A percentile compares a stretch with the other conserved stretches of the same genome.
phyloP scores from a whole-genome alignment of 1,140 invertebrate genomes.

The Drosophila kikkawai region DNA sequence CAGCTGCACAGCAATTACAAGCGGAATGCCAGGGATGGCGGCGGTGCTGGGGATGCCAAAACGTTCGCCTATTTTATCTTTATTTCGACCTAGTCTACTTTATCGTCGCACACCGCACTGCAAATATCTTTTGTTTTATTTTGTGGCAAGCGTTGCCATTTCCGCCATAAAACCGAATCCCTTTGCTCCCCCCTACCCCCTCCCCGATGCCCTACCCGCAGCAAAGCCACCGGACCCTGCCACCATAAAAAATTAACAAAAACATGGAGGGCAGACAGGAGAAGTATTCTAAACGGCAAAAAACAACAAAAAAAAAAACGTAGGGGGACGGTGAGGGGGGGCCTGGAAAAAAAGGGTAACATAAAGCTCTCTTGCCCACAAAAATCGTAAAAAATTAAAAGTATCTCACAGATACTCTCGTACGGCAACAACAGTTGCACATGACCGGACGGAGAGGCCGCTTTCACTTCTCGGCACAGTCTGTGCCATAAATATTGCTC shows the following conservation, averaged over 20 bases:
- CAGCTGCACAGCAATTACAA: constrained; percentile 71
- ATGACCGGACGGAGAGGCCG: constrained; percentile 41
- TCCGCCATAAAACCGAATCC: constrained; percentile 74
- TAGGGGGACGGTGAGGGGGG: neutral
- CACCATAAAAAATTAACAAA: constrained; percentile 81
- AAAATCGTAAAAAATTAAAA: constrained; percentile 81
- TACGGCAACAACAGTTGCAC: constrained; percentile 58
- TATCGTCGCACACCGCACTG: constrained; percentile 63
- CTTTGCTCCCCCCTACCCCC: constrained; percentile 14
- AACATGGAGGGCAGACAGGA: constrained; percentile 53
- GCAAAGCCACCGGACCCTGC: constrained; percentile 45
- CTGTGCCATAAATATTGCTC: constrained; percentile 80
- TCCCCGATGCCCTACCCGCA: neutral
- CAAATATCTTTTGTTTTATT: constrained; percentile 77
- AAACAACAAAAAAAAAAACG: neutral
- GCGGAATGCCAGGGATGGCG: constrained; percentile 5
- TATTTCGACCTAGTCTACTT: constrained; percentile 81
- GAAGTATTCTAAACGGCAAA: constrained; percentile 69
- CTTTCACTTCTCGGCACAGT: constrained; percentile 70
- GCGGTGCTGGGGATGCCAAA: constrained; percentile 33
- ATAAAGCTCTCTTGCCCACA: constrained; percentile 64
- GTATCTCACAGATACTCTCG: constrained; percentile 72
- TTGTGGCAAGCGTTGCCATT: constrained; percentile 79
- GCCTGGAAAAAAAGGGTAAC: constrained; percentile 44
- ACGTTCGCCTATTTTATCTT: constrained; percentile 73